These are phyloP conservation scores for Biston stratarius DNA, from an alignment of 2,888 invertebrate species.

Conservation along the genomic window DNA sequence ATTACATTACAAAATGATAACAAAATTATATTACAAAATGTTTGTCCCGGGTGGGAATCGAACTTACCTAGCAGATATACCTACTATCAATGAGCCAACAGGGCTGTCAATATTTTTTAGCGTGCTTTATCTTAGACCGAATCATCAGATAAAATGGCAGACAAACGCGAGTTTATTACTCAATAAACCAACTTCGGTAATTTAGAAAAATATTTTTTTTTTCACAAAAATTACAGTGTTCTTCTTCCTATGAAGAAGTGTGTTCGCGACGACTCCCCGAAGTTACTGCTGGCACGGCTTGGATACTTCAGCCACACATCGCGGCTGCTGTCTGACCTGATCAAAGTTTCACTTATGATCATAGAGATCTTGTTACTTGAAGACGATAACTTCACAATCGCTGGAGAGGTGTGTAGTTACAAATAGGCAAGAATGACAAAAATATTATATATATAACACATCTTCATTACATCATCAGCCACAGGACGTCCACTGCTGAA, in stretches of 20 bases:
- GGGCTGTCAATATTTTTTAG: too few species aligned
- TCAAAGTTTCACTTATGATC: constrained; percentile 64
- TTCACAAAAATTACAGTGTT: constrained; percentile 31
- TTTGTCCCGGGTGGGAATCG: too few species aligned
- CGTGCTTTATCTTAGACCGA: too few species aligned
- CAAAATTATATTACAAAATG: too few species aligned
- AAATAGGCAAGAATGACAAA: background rate
- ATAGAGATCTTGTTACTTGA: constrained; percentile 80
- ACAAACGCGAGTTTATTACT: too few species aligned
- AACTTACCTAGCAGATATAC: too few species aligned
- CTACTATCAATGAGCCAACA: too few species aligned
- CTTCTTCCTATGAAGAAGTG: constrained; percentile 40
- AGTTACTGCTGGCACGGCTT: constrained; percentile 26
- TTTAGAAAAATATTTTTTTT: constrained; percentile 37
- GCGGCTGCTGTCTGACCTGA: constrained; percentile 24
- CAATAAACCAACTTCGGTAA: too few species aligned
- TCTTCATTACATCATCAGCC: too few species aligned
- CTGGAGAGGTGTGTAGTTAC: constrained; percentile 54
- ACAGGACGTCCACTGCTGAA: too few species aligned
- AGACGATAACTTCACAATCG: constrained; percentile 79
- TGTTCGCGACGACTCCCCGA: constrained; percentile 36
- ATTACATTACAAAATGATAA: too few species aligned
- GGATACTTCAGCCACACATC: constrained; percentile 22
- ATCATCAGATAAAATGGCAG: too few species aligned
- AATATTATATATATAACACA: background rate